phyloP scores from a whole-genome alignment of 2,113 vertebrate genomes.

The Ariopsis seemanni region DNA sequence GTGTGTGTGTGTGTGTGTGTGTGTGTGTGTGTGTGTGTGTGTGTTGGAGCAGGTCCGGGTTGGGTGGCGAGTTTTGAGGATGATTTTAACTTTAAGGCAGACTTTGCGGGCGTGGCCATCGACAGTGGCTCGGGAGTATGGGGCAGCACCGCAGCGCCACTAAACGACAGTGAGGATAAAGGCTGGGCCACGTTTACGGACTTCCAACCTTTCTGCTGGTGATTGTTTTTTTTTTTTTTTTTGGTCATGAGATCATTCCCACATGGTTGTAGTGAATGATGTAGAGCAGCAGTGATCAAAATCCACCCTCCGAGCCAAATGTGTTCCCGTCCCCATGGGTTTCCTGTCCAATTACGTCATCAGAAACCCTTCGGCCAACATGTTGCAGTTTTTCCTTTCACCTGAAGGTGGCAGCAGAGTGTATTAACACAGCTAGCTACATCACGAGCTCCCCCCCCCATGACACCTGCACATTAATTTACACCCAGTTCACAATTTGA shows the following conservation, averaged over 20 bases:
- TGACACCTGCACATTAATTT: background rate
- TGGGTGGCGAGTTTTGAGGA: slow-evolving; percentile 85
- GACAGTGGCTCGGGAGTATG: slow-evolving; percentile 77
- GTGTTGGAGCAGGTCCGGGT: slow-evolving; percentile 63
- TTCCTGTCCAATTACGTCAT: background rate
- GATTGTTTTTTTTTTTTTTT: slow-evolving; percentile 45
- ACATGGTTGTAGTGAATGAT: background rate
- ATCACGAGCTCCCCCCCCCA: too few species aligned
- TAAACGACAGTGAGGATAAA: slow-evolving; percentile 77
- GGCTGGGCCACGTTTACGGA: slow-evolving; percentile 92
- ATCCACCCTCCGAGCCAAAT: background rate
- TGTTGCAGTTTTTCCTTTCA: background rate
- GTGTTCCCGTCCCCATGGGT: background rate
- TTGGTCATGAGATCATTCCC: background rate
- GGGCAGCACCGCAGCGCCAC: slow-evolving; percentile 69
- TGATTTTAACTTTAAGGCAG: slow-evolving; percentile 58
- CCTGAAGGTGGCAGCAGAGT: too few species aligned
- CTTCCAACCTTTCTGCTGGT: slow-evolving; percentile 97
- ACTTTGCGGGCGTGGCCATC: slow-evolving; percentile 53
- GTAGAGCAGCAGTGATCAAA: too few species aligned
- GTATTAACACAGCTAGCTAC: background rate
- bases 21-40: background rate
- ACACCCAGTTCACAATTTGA: too few species aligned
- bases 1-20: background rate
- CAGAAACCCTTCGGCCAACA: background rate